These are phyloP conservation scores for Labia minor DNA, from an alignment of 2,888 invertebrate genomes.

Conservation along the genomic window DNA sequence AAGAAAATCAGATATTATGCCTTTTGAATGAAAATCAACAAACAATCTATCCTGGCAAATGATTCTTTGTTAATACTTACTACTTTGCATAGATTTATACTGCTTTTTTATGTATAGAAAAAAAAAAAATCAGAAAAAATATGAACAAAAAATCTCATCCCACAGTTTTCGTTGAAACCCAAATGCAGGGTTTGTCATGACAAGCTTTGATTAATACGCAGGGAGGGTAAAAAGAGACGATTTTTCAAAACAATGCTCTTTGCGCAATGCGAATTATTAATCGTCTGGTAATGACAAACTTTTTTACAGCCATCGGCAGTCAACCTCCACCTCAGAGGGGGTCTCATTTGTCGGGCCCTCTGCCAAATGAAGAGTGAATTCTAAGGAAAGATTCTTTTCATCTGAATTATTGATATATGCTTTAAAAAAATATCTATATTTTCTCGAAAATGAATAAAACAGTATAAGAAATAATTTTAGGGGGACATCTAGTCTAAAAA, in stretches of 20 bases:
- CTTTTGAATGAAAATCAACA: too few relatives aligned
- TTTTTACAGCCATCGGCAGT: slow-evolving; percentile 4
- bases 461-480: too few relatives aligned
- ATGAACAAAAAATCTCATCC: not conserved
- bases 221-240: not conserved
- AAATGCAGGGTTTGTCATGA: not conserved
- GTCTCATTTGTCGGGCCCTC: not conserved
- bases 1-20: too few relatives aligned
- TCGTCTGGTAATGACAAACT: slow-evolving; percentile 13
- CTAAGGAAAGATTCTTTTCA: not conserved
- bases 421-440: too few relatives aligned
- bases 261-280: not conserved
- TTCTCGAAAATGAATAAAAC: too few relatives aligned
- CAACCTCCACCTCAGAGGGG: not conserved
- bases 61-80: not conserved
- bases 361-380: not conserved
- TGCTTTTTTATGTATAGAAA: not conserved
- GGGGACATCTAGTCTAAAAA: too few relatives aligned
- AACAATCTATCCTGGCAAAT: not conserved
- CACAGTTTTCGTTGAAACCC: not conserved
- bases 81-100: slow-evolving; percentile 1
- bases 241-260: slow-evolving; percentile 1
- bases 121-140: not conserved
- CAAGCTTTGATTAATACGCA: slow-evolving; percentile 13
- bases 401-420: too few relatives aligned